Percentiles rank a stretch among this genome's conserved stretches.
Conservation (phyloP, 2,797 vertebrate genomes). For the Yasuhikotakia modesta region DNA sequence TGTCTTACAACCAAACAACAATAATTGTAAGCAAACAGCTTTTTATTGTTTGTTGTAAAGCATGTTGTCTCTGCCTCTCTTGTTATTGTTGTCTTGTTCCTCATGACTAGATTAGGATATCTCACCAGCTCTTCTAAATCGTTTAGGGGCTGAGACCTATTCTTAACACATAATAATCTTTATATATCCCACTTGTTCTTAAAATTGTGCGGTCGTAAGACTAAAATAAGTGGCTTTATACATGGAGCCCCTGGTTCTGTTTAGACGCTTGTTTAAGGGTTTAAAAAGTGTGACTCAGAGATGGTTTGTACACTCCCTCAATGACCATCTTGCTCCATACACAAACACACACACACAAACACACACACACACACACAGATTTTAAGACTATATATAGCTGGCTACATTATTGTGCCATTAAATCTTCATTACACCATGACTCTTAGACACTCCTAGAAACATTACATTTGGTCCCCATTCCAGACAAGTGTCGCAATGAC, state of each 20-base stretch:
- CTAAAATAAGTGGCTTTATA: background rate
- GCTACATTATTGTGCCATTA: conserved; percentile 46
- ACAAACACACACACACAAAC: conserved; percentile 21
- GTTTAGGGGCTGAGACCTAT: background rate
- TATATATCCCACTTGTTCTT: background rate
- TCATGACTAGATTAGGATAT: background rate
- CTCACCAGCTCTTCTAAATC: background rate
- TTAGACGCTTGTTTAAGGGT: conserved; percentile 15
- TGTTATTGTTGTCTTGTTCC: background rate
- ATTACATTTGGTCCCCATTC: background rate
- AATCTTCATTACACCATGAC: conserved; percentile 55
- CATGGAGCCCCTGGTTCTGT: background rate
- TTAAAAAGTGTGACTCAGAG: conserved; percentile 35
- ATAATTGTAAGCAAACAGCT: no score
- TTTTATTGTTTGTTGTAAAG: background rate
- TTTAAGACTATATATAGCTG: conserved; percentile 50
- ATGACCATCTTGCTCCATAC: background rate
- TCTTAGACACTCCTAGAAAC: conserved; percentile 41
- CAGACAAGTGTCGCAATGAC: background rate
- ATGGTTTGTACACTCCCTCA: conserved; percentile 10
- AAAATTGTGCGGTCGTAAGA: background rate
- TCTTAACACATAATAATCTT: background rate
- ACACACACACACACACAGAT: conserved; percentile 31
- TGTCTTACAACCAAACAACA: no score
- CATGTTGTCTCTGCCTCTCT: background rate